Evolutionary conservation across 2,797 vertebrate genomes (phyloP).

Genomic region (Anomalospiza imberbis): DNA sequence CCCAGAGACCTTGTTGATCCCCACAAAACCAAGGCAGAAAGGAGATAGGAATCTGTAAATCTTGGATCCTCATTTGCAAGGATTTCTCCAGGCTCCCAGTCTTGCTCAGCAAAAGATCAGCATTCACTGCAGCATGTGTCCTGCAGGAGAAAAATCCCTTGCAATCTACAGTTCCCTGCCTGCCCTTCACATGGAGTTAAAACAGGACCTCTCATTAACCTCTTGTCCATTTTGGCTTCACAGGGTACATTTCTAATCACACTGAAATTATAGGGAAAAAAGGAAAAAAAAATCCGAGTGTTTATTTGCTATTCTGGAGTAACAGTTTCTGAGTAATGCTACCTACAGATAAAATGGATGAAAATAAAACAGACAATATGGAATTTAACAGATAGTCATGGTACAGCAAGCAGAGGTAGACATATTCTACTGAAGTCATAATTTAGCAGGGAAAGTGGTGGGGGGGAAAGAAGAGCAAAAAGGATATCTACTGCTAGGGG

Average conservation of each 20-base stretch:
- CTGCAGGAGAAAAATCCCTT: neutral
- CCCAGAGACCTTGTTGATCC: neutral
- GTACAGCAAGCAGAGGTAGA: neutral
- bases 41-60: neutral
- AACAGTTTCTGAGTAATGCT: neutral
- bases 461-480: neutral
- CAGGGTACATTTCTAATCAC: neutral
- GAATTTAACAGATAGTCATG: neutral
- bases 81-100: neutral
- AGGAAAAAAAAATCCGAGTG: neutral
- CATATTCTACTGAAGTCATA: neutral
- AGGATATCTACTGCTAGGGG: neutral
- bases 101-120: neutral
- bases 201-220: neutral
- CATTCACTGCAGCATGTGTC: fast-evolving
- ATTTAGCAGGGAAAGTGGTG: neutral
- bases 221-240: neutral
- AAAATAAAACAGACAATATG: neutral
- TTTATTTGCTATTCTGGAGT: neutral
- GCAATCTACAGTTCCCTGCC: fast-evolving
- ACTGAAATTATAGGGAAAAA: neutral
- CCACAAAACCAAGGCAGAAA: neutral
- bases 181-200: fast-evolving
- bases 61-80: neutral
- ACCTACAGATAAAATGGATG: neutral